Evolutionary conservation across 2,113 vertebrate genomes (phyloP).

Genomic region (Bos indicus): DNA sequence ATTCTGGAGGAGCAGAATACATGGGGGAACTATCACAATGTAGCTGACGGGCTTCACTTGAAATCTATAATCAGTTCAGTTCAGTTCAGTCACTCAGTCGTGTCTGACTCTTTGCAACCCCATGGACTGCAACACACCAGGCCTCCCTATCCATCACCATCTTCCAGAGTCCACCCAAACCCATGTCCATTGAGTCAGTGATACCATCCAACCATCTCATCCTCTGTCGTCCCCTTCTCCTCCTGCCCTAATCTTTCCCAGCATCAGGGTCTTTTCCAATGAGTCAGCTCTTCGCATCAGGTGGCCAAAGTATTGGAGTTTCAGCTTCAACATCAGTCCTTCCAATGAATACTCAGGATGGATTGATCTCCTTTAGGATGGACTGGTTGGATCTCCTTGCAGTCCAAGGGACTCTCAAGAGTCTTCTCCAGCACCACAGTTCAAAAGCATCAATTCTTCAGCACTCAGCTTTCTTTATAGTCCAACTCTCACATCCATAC

Average conservation of each 20-base stretch:
- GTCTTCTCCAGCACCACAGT: neutral
- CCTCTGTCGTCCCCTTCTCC: neutral
- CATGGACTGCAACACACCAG: accelerated
- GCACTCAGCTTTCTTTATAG: neutral
- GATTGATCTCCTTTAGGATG: neutral
- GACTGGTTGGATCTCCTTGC: neutral
- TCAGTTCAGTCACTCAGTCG: neutral
- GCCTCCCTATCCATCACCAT: neutral
- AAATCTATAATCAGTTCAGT: neutral
- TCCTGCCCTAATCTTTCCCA: neutral
- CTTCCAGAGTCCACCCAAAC: neutral
- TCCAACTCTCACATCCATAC: neutral
- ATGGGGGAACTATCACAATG: neutral
- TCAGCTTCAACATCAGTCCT: neutral
- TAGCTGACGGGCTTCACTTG: neutral
- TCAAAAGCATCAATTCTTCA: neutral
- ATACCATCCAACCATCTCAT: neutral
- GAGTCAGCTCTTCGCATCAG: neutral
- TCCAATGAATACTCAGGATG: neutral
- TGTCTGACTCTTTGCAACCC: neutral
- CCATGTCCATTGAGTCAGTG: neutral
- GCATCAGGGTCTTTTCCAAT: neutral
- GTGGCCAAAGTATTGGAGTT: neutral
- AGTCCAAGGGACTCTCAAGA: neutral
- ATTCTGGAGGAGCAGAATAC: neutral